Evolutionary conservation across 2,888 invertebrate species (phyloP).

Genomic region (Steromphala cineraria): DNA sequence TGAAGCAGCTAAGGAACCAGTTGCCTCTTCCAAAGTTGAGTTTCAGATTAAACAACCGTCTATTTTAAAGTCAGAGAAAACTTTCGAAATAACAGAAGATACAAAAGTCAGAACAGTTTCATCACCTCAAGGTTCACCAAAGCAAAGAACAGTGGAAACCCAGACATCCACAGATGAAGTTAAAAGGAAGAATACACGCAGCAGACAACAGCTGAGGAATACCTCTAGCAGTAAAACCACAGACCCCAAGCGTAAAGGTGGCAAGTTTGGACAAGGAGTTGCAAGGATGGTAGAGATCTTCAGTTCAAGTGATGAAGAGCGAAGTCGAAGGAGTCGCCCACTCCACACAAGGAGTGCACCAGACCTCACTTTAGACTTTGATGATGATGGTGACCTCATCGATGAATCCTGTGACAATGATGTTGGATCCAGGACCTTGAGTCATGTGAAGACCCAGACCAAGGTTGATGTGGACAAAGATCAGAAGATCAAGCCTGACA

Average conservation of each 20-base stretch:
- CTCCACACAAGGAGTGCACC: conserved; percentile 68
- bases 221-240: conserved; percentile 25
- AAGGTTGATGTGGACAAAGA: neutral
- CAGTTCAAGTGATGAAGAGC: conserved; percentile 63
- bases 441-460: neutral
- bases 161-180: neutral
- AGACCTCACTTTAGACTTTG: conserved; percentile 55
- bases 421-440: neutral
- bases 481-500: neutral
- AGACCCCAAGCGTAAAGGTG: neutral
- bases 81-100: neutral
- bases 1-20: conserved; percentile 6
- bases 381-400: conserved; percentile 34
- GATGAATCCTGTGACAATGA: neutral
- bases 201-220: neutral
- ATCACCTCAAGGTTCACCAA: conserved; percentile 30
- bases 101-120: neutral
- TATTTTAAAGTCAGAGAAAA: neutral
- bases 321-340: conserved; percentile 38
- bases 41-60: conserved; percentile 16
- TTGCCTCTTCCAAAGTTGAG: neutral
- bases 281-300: conserved; percentile 64
- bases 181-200: neutral
- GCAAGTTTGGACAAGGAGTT: conserved; percentile 48
- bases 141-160: conserved; percentile 13